Base-by-base conservation (phyloP, 2,113 vertebrate genomes). In the Hiodon tergisus region DNA sequence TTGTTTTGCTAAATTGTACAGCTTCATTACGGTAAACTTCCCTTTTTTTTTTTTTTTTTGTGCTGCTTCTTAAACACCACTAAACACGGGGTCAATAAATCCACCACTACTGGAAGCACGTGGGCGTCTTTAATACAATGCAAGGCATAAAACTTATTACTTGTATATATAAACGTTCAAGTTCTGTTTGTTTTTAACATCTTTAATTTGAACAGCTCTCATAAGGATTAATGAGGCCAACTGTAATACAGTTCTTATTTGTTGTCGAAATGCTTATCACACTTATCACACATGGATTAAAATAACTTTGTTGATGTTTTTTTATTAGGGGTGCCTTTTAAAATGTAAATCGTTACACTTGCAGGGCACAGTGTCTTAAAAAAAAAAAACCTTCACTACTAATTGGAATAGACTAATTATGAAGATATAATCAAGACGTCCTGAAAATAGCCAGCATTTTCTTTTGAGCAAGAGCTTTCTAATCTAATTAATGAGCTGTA, bases 401-500 rank as follows among this genome's bases (percentile, higher is more conserved):
- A 85, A 85, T 78, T 81, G 76, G 61, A 79, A 71, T 68, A 62
- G 58, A 70, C 81, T 82, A 76, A 81, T 88, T 85, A 81, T 79
- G 72, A 83, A 71, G 50, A 84, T 72, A 74, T 72, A 60, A 85
- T 84, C 79, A 82, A 78, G 77, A 79, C 80, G 76, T 52, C 53
- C 76, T 80, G 17, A 71, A 61, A 83, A 80, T 81, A 75, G 72
- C 62, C 69, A 63, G 10, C 46, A 70, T 59, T 82, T 82, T 84
- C 69, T 83, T 70, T 83, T 78, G 67, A 78, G 72, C 66, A 67
- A 78, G 69, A 48, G 59, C 9, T 77, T 76, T 77, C 63, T 78
- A 57, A 76, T 79, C 78, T 85, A 87, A 84, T 88, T 86, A 84
- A 72, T 78, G 76, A 81, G 80, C 80, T 81, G 79, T 83, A 80